Percentiles rank a stretch among this genome's conserved stretches.
Conservation (phyloP, 2,797 vertebrate genomes). For the Alectoris magna region DNA sequence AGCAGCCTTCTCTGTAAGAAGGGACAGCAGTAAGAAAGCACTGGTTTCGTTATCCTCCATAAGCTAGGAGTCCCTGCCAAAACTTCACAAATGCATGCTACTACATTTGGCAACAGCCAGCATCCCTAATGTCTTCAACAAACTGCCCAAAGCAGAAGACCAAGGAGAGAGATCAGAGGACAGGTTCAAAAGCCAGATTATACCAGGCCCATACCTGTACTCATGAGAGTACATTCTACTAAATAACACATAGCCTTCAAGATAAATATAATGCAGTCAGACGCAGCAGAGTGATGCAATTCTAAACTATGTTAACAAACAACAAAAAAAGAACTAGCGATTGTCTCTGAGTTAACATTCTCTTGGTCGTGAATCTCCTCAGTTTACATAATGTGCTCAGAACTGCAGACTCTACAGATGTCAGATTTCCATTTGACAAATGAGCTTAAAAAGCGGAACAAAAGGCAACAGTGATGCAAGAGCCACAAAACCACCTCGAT, state of each 20-base stretch:
- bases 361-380: neutral
- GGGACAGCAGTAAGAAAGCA: neutral
- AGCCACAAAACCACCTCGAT: slow-evolving; percentile 25
- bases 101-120: slow-evolving; percentile 46
- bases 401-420: slow-evolving; percentile 44
- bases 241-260: slow-evolving; percentile 7
- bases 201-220: slow-evolving; percentile 48
- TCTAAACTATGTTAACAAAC: slow-evolving; percentile 19
- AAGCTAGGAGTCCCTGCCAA: slow-evolving; percentile 47
- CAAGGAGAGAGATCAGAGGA: slow-evolving; percentile 58
- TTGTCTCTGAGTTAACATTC: slow-evolving; percentile 1
- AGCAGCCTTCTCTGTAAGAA: neutral
- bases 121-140: slow-evolving; percentile 22
- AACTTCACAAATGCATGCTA: slow-evolving; percentile 29
- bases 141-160: slow-evolving; percentile 51
- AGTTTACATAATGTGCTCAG: neutral
- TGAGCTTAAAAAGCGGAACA: slow-evolving; percentile 38
- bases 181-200: slow-evolving; percentile 41
- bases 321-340: neutral
- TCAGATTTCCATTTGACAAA: slow-evolving; percentile 32
- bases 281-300: slow-evolving; percentile 34
- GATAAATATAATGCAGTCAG: slow-evolving; percentile 39
- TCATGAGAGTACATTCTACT: neutral
- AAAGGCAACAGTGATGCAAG: slow-evolving; percentile 32
- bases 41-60: slow-evolving; percentile 22